A percentile compares a stretch with the other conserved stretches of the same genome.
Evolutionary conservation across 2,888 invertebrate genomes (phyloP).

Genomic region (Tryphoninae sp.): DNA sequence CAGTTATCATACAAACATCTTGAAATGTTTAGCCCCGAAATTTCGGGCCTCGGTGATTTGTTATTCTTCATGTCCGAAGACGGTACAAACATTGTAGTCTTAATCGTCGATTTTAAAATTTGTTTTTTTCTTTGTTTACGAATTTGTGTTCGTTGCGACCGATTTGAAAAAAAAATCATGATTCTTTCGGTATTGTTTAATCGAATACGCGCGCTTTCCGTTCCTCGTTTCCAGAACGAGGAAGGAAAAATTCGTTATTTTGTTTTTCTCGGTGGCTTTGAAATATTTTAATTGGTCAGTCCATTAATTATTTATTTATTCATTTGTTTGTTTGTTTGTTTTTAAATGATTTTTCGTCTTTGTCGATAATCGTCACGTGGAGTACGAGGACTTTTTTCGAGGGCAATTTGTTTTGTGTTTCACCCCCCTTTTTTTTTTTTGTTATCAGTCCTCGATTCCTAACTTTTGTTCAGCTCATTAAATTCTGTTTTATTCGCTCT

Average conservation of each 20-base stretch:
- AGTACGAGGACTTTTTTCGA: background rate
- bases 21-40: conserved; percentile 20
- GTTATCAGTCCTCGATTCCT: conserved; percentile 11
- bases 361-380: conserved; percentile 5
- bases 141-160: conserved; percentile 32
- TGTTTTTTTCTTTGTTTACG: background rate
- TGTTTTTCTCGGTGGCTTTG: background rate
- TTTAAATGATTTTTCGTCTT: background rate
- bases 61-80: conserved; percentile 13
- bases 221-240: conserved; percentile 58
- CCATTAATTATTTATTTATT: conserved; percentile 3
- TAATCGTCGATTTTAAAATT: conserved; percentile 37
- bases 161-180: conserved; percentile 1
- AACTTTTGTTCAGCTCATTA: conserved; percentile 16
- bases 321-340: conserved; percentile 1
- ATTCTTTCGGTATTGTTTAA: conserved; percentile 5
- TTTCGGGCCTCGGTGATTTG: background rate
- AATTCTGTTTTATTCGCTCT: conserved; percentile 29
- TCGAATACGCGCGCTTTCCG: conserved; percentile 20
- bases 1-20: conserved; percentile 31
- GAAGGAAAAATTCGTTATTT: conserved; percentile 41
- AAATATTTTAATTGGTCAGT: conserved; percentile 7
- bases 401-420: background rate
- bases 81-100: conserved; percentile 43
- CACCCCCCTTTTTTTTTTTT: conserved; percentile 26